Conservation (phyloP, 2,888 invertebrate species). For the Eristalis tenax region DNA sequence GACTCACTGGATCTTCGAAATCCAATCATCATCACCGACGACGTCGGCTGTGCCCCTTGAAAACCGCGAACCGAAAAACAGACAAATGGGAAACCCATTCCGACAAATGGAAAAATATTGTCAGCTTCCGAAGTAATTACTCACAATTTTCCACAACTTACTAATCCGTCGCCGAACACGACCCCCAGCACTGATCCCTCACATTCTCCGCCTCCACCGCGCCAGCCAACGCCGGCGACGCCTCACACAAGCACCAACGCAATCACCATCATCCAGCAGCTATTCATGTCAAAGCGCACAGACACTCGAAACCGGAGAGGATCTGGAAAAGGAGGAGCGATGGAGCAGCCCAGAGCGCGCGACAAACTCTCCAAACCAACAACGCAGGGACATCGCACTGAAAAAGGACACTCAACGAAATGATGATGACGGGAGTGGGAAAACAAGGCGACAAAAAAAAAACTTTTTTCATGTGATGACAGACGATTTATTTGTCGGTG, state of each 20-base stretch:
- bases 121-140: conserved; percentile 68
- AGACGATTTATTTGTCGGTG: conserved; percentile 71
- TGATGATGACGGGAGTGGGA: conserved; percentile 11
- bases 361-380: neutral
- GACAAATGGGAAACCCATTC: neutral
- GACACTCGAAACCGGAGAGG: conserved; percentile 45
- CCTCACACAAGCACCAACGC: conserved; percentile 1
- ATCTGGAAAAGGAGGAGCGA: conserved; percentile 20
- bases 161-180: conserved; percentile 45
- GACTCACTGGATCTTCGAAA: neutral
- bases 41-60: neutral
- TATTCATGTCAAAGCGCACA: conserved; percentile 43
- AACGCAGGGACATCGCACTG: neutral
- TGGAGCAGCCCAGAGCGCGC: neutral
- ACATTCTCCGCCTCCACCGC: too few species aligned
- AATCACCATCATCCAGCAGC: neutral
- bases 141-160: conserved; percentile 62
- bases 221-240: conserved; percentile 4
- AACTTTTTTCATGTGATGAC: conserved; percentile 64
- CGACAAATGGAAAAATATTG: conserved; percentile 67
- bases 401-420: neutral
- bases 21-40: neutral
- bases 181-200: conserved; percentile 1
- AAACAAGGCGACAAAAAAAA: neutral
- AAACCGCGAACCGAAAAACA: conserved; percentile 20